phyloP scores from a whole-genome alignment of 2,113 vertebrate genomes.

The Ammodytes dubius region DNA sequence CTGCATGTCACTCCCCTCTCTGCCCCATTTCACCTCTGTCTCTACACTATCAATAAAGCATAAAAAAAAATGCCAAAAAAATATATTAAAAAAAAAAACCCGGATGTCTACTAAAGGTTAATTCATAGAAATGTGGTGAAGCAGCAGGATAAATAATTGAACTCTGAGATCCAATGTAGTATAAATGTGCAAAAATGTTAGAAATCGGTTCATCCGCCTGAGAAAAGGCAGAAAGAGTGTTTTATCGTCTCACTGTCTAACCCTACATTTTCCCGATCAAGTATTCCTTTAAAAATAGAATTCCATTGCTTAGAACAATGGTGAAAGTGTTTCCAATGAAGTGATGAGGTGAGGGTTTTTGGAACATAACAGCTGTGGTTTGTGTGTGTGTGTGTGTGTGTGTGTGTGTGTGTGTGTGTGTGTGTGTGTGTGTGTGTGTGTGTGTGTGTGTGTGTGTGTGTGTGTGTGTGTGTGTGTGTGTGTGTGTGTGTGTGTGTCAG shows the following conservation, averaged over 20 bases:
- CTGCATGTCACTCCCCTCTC: too few species aligned
- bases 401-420: neutral
- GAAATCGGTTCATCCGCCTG: too few species aligned
- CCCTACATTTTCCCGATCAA: too few species aligned
- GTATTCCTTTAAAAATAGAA: slow-evolving; percentile 6
- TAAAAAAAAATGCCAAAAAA: too few species aligned
- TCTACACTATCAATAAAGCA: too few species aligned
- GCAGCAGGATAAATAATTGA: slow-evolving; percentile 26
- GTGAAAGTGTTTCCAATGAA: slow-evolving; percentile 7
- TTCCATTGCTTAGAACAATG: neutral
- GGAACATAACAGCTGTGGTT: slow-evolving; percentile 16
- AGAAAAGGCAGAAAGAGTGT: too few species aligned
- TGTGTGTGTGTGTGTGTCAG: too few species aligned
- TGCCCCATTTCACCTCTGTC: too few species aligned
- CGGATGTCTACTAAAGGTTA: neutral
- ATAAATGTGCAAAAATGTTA: too few species aligned
- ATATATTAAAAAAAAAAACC: too few species aligned
- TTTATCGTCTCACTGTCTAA: too few species aligned
- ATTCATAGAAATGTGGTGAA: neutral
- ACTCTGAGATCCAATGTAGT: neutral
- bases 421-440: too few species aligned
- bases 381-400: neutral
- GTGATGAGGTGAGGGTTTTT: neutral
- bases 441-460: neutral
- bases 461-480: neutral